Percentiles rank a stretch among this genome's conserved stretches.
Conservation (phyloP, 2,888 invertebrate species). For the Ichneumon xanthorius region DNA sequence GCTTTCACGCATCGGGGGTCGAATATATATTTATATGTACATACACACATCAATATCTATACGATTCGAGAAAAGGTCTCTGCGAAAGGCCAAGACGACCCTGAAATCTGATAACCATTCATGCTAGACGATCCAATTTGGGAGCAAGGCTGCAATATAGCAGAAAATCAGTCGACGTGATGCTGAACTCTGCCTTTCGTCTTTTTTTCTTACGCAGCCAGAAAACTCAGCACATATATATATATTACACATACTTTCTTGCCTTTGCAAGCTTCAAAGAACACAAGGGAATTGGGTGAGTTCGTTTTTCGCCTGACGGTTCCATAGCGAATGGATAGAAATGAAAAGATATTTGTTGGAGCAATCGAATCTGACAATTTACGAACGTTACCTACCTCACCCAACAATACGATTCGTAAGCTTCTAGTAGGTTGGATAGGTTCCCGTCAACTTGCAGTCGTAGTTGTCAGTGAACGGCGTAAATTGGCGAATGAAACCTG, state of each 20-base stretch:
- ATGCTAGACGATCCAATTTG: conserved; percentile 8
- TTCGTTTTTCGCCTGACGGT: conserved; percentile 13
- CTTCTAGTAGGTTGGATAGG: background rate
- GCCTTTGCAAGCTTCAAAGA: conserved; percentile 6
- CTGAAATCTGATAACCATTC: conserved; percentile 16
- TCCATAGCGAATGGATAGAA: conserved; percentile 37
- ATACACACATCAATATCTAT: background rate
- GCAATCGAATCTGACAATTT: conserved; percentile 58
- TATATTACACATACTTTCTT: conserved; percentile 7
- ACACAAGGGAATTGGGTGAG: conserved; percentile 48
- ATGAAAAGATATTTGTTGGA: conserved; percentile 25
- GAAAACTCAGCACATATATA: background rate
- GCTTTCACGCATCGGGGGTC: background rate
- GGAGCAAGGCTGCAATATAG: background rate
- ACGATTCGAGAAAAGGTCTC: background rate
- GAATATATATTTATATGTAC: background rate
- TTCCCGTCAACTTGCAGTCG: background rate
- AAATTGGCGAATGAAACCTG: background rate
- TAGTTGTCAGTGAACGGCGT: background rate
- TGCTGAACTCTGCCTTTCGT: conserved; percentile 19
- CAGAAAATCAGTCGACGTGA: conserved; percentile 13
- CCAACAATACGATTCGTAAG: conserved; percentile 25
- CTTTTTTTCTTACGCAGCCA: conserved; percentile 3
- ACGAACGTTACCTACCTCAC: conserved; percentile 25
- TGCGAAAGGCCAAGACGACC: background rate